These are phyloP conservation scores for Lamproptera curius DNA, from an alignment of 2,888 invertebrate species.

Conservation along the genomic window DNA sequence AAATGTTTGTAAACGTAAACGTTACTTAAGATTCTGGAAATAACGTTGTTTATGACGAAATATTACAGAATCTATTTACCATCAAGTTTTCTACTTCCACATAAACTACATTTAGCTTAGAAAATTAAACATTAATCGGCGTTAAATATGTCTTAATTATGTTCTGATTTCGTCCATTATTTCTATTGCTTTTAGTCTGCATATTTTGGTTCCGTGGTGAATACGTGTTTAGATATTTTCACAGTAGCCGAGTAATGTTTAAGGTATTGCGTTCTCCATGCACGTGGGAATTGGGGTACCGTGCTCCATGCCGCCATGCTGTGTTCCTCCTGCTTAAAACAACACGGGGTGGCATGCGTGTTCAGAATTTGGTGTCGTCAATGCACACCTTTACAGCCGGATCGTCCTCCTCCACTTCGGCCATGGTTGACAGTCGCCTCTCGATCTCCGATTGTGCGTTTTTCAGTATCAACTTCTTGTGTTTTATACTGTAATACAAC, in stretches of 20 bases:
- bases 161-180: no score
- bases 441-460: conserved; percentile 80
- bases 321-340: conserved; percentile 33
- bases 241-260: conserved; percentile 19
- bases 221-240: not conserved
- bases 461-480: conserved; percentile 84
- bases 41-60: no score
- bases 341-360: conserved; percentile 32
- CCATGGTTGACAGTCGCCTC: conserved; percentile 89
- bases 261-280: conserved; percentile 26
- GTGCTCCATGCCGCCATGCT: conserved; percentile 41
- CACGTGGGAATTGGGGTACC: conserved; percentile 34
- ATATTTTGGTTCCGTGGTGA: not conserved
- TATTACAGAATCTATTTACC: not conserved
- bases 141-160: not conserved
- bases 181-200: no score
- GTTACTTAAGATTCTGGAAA: no score
- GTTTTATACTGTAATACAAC: conserved; percentile 69
- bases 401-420: conserved; percentile 90
- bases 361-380: conserved; percentile 71
- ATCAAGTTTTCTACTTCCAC: not conserved
- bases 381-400: conserved; percentile 73
- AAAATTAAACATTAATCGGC: conserved; percentile 21
- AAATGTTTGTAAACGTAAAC: no score
- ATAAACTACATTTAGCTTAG: not conserved